Evolutionary conservation across 2,888 invertebrate genomes (phyloP), one percentile per base, ranked within the genome.

Genomic region (Plutella xylostella): DNA sequence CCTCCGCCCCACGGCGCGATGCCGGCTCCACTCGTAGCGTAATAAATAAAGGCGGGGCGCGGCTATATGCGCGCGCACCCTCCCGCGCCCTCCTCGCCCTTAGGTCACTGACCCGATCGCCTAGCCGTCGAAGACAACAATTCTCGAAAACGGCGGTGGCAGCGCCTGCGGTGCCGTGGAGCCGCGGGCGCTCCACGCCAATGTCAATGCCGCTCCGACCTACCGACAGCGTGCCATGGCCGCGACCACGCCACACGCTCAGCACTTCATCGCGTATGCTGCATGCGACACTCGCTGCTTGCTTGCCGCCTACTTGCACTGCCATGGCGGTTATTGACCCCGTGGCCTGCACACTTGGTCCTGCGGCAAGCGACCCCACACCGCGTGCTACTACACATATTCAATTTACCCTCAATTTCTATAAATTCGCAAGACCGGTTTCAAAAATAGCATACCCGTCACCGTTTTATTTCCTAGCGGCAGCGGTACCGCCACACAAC

Each of bases 31-130:
- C 78, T 72, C 78, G 79, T 77, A 78, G 72, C 76, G 80, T 82
- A 82, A 80, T 80, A 80, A 82, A 80, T 80, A 82, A 82, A 82
- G 79, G 80, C 79, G 79, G 82, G 79, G 82, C 79, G 76, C 77
- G 74, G 76, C 72, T 77, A 75, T 74, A 76, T 79, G 80, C 79
- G 80, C 73, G 79, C 80, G 79, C 80, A 80, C 78, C 76, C 73
- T 78, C 79, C 78, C 79, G 54, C 54, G 52, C 53, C 72, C 65
- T 71, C 68, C 70, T 63, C 64, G 71, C 68, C 69, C 67, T 72
- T 69, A 61, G 82, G 82, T 80, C 82, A 75, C 78, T 80, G 82
- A 82, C 60, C 63, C 65, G 63, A 55, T 64, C 61, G 62, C 51
- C 56, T 54, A 56, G 68, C 66, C 60, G 70, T 58, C 57, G 65